These are phyloP conservation scores for Sebastolobus alascanus DNA, from an alignment of 2,797 vertebrate genomes.

Conservation along the genomic window DNA sequence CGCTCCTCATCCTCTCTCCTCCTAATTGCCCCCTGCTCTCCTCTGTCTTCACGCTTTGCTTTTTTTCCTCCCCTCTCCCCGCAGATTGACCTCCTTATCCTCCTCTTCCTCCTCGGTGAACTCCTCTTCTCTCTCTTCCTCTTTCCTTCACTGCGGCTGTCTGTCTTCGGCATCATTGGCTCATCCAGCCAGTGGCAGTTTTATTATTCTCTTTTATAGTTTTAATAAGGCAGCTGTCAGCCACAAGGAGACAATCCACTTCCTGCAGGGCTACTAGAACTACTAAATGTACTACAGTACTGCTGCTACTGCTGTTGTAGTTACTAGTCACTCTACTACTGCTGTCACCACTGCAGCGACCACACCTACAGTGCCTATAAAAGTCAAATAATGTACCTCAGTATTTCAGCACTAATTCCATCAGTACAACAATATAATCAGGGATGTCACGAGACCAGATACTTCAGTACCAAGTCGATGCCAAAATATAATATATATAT, in stretches of 20 bases:
- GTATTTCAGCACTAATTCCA: not conserved
- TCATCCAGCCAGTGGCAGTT: conserved; percentile 49
- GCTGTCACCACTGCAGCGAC: not conserved
- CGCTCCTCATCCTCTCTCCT: not conserved
- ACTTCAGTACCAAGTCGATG: too few relatives aligned
- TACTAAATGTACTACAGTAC: not conserved
- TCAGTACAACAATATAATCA: not conserved
- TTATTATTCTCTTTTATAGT: conserved; percentile 67
- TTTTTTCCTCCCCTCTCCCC: too few relatives aligned
- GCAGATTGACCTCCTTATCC: conserved; percentile 8
- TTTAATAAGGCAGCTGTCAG: conserved; percentile 71
- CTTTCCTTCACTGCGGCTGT: conserved; percentile 7
- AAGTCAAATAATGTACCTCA: not conserved
- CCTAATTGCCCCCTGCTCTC: conserved; percentile 3
- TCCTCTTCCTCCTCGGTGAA: conserved; percentile 12
- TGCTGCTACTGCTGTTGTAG: not conserved
- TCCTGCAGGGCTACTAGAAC: conserved; percentile 18
- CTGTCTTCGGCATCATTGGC: conserved; percentile 35
- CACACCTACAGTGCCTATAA: not conserved
- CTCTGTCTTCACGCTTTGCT: not conserved
- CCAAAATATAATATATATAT: too few relatives aligned
- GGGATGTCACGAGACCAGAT: too few relatives aligned
- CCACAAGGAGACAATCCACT: conserved; percentile 46
- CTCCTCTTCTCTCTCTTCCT: conserved; percentile 2
- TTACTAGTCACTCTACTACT: not conserved